Conservation (phyloP, 2,888 invertebrate genomes). For the Aquatica leii region DNA sequence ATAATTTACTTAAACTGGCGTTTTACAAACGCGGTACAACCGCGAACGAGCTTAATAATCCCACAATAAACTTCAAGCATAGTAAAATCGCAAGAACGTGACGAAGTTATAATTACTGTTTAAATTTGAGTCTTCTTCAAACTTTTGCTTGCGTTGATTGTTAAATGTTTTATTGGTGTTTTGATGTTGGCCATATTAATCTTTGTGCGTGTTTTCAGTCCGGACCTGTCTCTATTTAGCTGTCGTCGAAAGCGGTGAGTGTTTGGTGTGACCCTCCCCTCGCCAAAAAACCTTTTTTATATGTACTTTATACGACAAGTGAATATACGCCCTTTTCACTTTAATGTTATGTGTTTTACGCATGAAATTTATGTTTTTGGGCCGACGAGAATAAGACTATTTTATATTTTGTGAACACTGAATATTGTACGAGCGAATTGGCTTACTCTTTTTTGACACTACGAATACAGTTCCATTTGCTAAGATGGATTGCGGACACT, state of each 20-base stretch:
- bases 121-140: neutral
- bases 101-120: neutral
- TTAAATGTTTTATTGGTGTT: too few species aligned
- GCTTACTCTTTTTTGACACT: too few species aligned
- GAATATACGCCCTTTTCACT: neutral
- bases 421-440: too few species aligned
- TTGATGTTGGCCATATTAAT: neutral
- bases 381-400: too few species aligned
- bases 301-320: neutral
- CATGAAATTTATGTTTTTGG: neutral
- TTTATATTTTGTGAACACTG: too few species aligned
- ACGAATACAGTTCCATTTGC: too few species aligned
- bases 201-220: conserved; percentile 9
- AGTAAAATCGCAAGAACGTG: conserved; percentile 2
- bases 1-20: too few species aligned
- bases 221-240: conserved; percentile 15
- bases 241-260: conserved; percentile 12
- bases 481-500: too few species aligned
- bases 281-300: neutral
- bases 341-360: neutral
- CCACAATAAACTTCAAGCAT: neutral
- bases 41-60: neutral
- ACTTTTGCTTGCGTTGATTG: too few species aligned
- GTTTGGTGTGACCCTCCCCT: conserved; percentile 3
- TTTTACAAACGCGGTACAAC: neutral